Evolutionary conservation across 1,140 invertebrate species (phyloP), one percentile per base, ranked within the genome.

Genomic region (Meloidogyne chitwoodi): DNA sequence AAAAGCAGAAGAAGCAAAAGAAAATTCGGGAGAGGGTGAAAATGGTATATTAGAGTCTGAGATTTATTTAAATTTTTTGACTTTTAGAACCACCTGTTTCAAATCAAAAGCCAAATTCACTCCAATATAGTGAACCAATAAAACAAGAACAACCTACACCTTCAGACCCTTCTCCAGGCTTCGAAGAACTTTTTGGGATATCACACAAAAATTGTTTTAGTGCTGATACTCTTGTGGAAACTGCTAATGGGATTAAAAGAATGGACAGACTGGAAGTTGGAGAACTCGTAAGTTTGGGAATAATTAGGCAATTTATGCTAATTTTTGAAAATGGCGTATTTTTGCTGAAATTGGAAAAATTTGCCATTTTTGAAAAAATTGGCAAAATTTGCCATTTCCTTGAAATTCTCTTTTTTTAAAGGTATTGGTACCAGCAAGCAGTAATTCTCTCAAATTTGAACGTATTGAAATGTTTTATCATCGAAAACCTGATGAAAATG

Each of bases 391-490:
- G 38, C 10, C 38, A 4, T 41, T 41, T 41, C 8, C 12, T 41
- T 2, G 6, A 31, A 31, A 2, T 69, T 63, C 27, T 31, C 14
- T 66, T 41, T 31, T 6, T 6, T 12, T 2, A 44, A n/a, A 77
- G 68, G 81, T 84, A 2, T 61, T 83, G 14, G 81, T 83, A 5
- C 81, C 81, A 14, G 80, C 82, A 26, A 77, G 79, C 41, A 63
- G 62, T 34, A 74, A 73, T 38, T 48, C 69, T 14, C 44, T 76
- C 16, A 79, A 80, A 74, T 83, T 80, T 73, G 81, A 83, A 74
- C 80, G 80, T 26, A 80, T 83, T 24, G 81, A 83, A 64, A 70
- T 83, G 77, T 83, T 83, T 38, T 83, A 83, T 62, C 81, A 83
- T 63, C 75, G 79, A 31, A 79, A 83, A 34, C 81, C 82, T 22